Base-by-base conservation (phyloP, 2,113 vertebrate genomes). In the Circaetus cinerascens region DNA sequence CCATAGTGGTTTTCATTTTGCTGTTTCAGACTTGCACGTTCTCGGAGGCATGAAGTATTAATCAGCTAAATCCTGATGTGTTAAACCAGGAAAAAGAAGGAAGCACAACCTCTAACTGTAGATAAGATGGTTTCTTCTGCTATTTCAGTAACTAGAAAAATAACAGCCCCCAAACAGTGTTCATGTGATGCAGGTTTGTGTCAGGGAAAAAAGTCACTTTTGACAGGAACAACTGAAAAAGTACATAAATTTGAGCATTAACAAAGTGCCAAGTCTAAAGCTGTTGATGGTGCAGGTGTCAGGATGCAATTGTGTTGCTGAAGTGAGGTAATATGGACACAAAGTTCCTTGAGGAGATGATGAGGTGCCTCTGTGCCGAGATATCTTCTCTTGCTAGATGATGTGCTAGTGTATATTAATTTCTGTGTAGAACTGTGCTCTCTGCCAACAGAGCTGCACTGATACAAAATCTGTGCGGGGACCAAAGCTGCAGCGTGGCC, bases 401-500 rank as follows among this genome's bases (percentile, higher is more conserved):
- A 11, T 23, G 76, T 51, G 51, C 75, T 41, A 80, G 9, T 10
- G 32, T 18, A 3, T 13, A 5, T 8, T 59, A 4, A 43, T 56
- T 74, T 22, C 41, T n/a, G n/a, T 10, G 34, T 11, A 18, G 29
- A 81, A 1, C 15, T 5, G 4, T 2, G 0, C 23, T 13, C 5
- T 26, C 38, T 62, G 69, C 8, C 43, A 16, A 6, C 11, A 3
- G 2, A 25, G 67, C 55, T n/a, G 53, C 27, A 10, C 14, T 3
- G 4, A 2, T 0, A 12, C 1, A 0, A 1, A 38, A 29, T 15
- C 51, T 1, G 10, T 5, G 51, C 29, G 3, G 55, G 63, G 56
- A 16, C n/a, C 0, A 8, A 26, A 19, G 72, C 88, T 81, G 77
- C 67, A 81, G 91, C 45, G 15, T 30, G 80, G 95, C 75, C 20